Percentiles rank a stretch among this genome's conserved stretches.
Evolutionary conservation across 2,113 vertebrate genomes (phyloP).

Genomic region (Trochalopteron elliotii): DNA sequence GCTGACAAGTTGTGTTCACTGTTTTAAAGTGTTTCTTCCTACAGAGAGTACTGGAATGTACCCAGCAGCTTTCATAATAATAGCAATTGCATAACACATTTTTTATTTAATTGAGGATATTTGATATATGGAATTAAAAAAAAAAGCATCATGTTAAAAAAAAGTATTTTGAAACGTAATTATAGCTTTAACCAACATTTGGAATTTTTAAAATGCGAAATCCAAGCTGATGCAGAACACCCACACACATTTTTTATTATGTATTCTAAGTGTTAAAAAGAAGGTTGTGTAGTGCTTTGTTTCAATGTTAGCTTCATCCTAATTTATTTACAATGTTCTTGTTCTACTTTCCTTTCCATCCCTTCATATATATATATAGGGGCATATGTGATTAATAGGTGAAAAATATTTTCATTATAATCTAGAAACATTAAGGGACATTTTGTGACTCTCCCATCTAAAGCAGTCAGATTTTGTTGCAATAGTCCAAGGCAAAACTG

Average conservation of each 20-base stretch:
- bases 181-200: not conserved
- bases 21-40: not conserved
- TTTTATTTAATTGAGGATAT: slow-evolving; percentile 12
- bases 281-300: not conserved
- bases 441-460: not conserved
- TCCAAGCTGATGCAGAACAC: not conserved
- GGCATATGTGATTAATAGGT: not conserved
- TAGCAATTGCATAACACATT: not conserved
- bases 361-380: not conserved
- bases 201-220: not conserved
- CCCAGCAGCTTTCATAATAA: not conserved
- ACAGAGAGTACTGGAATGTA: not conserved
- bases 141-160: not conserved
- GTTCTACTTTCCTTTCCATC: not conserved
- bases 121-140: not conserved
- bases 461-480: not conserved
- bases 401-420: not conserved
- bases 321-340: not conserved
- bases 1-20: not conserved
- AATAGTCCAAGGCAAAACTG: not conserved
- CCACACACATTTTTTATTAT: not conserved
- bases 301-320: not conserved
- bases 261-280: not conserved
- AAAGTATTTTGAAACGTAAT: not conserved
- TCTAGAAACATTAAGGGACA: not conserved